Conservation (phyloP, 2,797 vertebrate genomes). For the Apogon talboti region DNA sequence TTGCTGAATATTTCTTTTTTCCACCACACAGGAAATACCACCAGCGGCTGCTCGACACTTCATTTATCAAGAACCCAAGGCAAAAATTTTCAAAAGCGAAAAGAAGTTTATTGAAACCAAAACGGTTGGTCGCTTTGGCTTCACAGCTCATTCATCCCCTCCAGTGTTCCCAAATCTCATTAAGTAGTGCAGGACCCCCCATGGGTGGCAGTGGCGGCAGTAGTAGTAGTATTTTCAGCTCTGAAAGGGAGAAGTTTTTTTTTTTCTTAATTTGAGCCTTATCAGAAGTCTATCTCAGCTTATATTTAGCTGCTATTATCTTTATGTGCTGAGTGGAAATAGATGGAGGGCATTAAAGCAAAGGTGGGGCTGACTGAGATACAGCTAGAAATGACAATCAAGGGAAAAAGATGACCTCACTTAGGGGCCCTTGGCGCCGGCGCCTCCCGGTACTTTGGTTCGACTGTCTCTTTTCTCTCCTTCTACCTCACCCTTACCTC, state of each 20-base stretch:
- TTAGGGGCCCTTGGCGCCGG: slow-evolving; percentile 34
- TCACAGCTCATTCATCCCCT: slow-evolving; percentile 58
- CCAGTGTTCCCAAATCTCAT: slow-evolving; percentile 65
- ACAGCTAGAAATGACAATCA: slow-evolving; percentile 54
- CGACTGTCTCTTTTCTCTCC: slow-evolving; percentile 25
- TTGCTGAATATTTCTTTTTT: slow-evolving; percentile 59
- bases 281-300: slow-evolving; percentile 27
- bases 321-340: slow-evolving; percentile 48
- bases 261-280: slow-evolving; percentile 19
- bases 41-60: slow-evolving; percentile 47
- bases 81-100: slow-evolving; percentile 48
- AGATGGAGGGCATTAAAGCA: slow-evolving; percentile 40
- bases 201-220: neutral
- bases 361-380: slow-evolving; percentile 41
- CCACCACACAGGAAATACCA: slow-evolving; percentile 52
- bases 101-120: slow-evolving; percentile 62
- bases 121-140: slow-evolving; percentile 42
- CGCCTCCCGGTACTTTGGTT: slow-evolving; percentile 41
- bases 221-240: slow-evolving; percentile 33
- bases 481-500: slow-evolving; percentile 21
- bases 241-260: slow-evolving; percentile 2
- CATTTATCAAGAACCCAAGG: slow-evolving; percentile 67
- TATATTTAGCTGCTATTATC: slow-evolving; percentile 62
- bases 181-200: slow-evolving; percentile 30
- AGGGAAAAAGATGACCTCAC: slow-evolving; percentile 58